Percentiles rank a stretch among this genome's conserved stretches.
Conservation (phyloP, 2,797 vertebrate genomes). For the Falco berigora region DNA sequence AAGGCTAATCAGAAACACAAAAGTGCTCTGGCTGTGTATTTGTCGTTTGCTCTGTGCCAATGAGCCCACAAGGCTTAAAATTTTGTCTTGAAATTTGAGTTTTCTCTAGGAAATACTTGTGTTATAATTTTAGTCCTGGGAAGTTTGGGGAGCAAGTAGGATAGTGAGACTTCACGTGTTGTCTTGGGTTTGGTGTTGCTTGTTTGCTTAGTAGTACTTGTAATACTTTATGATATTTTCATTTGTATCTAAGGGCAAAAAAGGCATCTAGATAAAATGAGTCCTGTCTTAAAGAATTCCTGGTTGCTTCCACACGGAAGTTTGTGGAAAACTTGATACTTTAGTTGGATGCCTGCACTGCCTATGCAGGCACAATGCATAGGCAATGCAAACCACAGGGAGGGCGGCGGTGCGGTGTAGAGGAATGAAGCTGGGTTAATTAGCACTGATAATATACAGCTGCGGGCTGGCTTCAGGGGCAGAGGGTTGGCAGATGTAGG, state of each 20-base stretch:
- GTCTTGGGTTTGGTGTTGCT: background rate
- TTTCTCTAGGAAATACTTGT: background rate
- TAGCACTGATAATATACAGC: too few relatives aligned
- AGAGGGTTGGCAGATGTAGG: too few relatives aligned
- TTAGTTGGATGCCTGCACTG: rapidly evolving
- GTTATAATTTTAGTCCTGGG: background rate
- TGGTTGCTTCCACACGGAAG: background rate
- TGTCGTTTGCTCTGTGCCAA: background rate
- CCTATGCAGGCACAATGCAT: background rate
- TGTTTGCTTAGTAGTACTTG: background rate
- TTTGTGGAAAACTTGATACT: background rate
- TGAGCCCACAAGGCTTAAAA: background rate
- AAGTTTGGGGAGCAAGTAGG: background rate
- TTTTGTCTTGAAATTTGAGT: background rate
- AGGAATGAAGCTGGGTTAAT: too few relatives aligned
- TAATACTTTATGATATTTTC: background rate
- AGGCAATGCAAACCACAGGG: background rate
- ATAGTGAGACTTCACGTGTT: background rate
- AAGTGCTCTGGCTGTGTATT: background rate
- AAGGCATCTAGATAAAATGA: background rate
- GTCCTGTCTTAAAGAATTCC: background rate
- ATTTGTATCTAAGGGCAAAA: background rate
- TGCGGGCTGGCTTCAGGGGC: too few relatives aligned
- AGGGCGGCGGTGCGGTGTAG: too few relatives aligned
- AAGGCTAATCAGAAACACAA: background rate